Base-by-base conservation (phyloP, 2,797 vertebrate genomes). In the Melanotaenia maccullochi region DNA sequence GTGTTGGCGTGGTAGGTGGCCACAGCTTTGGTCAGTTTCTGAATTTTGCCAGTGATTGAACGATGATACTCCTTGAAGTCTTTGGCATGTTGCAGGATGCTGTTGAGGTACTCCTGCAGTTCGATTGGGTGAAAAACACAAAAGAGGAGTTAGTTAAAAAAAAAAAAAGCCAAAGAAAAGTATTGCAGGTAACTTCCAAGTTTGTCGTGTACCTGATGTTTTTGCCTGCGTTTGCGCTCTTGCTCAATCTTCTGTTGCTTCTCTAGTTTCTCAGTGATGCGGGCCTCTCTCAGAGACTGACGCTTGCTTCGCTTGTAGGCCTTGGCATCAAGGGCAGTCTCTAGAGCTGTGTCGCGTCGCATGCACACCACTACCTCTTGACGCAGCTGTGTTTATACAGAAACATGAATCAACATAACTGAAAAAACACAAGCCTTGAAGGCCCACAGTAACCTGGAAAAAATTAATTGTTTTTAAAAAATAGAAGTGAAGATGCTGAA, bases 161-260 rank as follows among this genome's bases (percentile, higher is more conserved):
- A 13, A 52, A 24, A 4, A 24, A 7, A 7, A 13, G 3, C 7
- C 14, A 55, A 7, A 20, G 28, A 11, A 25, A 18, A 47, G 56
- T 36, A 20, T 30, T 1, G n/a, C 32, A 14, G n/a, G 20, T 24
- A 18, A 64, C 1, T 0, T 61, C 20, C 0, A 18, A 13, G 22
- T 52, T 22, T 16, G 16, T 73, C 16, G 9, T 49, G 42, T 78
- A 97, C 97, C 97, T 98, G 98, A 87, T 98, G 98, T 74, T 99
- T 99, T 92, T 99, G 98, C 6, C 98, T 90, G 8, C 98, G 97
- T 71, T 99, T 99, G 54, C 97, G 93, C 69, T 99, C 98, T 78
- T 99, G 98, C 84, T 99, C 98, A 0, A 99, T 99, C 94, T 99
- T 99, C 92, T 99, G 98, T 91, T 99, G 98, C 69, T 99, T 99